phyloP scores from a whole-genome alignment of 1,140 invertebrate genomes.

The Calephelis nemesis region DNA sequence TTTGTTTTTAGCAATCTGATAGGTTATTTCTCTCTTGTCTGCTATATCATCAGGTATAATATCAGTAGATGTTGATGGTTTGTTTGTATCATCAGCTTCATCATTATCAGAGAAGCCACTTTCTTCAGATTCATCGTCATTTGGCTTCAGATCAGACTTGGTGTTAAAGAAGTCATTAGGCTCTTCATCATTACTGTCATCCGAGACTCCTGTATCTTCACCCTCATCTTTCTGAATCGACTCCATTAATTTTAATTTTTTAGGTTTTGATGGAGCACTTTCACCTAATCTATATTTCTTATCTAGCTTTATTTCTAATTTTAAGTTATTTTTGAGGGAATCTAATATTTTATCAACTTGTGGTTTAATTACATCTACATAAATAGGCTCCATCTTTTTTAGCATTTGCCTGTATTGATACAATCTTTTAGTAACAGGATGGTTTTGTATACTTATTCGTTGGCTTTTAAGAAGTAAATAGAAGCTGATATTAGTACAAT shows the following conservation, averaged over 20 bases:
- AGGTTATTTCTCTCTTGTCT: constrained; percentile 91
- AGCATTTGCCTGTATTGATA: constrained; percentile 89
- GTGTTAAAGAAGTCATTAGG: constrained; percentile 62
- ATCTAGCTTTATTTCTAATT: constrained; percentile 57
- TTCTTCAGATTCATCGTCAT: constrained; percentile 64
- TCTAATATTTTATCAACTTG: constrained; percentile 82
- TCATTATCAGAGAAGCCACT: constrained; percentile 70
- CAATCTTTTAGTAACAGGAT: constrained; percentile 92
- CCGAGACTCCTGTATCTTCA: constrained; percentile 65
- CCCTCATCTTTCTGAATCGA: constrained; percentile 67
- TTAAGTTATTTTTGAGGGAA: constrained; percentile 73
- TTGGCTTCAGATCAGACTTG: constrained; percentile 42
- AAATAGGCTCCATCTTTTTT: constrained; percentile 84
- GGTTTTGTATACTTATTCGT: constrained; percentile 84
- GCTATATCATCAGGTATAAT: constrained; percentile 49
- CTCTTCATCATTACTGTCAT: constrained; percentile 58
- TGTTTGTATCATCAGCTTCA: constrained; percentile 50
- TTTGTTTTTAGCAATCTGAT: constrained; percentile 97
- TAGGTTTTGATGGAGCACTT: constrained; percentile 48
- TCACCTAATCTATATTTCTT: constrained; percentile 59
- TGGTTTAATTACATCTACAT: constrained; percentile 82
- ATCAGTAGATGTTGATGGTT: constrained; percentile 51
- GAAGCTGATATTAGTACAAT: constrained; percentile 91
- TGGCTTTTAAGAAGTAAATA: constrained; percentile 91
- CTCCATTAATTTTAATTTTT: constrained; percentile 72